Base-by-base conservation (phyloP, 2,797 vertebrate species). In the Anguilla marmorata region DNA sequence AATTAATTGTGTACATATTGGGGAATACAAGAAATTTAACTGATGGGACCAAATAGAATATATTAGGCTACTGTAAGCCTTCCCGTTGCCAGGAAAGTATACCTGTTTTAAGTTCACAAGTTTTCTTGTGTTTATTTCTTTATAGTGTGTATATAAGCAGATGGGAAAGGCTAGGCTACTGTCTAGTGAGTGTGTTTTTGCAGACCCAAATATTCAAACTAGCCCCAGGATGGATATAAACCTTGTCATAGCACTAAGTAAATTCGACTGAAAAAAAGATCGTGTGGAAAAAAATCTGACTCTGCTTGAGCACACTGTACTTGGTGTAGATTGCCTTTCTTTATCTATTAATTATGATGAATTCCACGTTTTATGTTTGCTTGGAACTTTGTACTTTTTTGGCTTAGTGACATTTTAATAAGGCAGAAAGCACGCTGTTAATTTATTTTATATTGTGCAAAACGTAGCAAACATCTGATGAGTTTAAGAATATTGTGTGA, bases 371-470 rank as follows among this genome's bases (percentile, higher is more conserved):
- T 87, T 89, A 63, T 91, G 88, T 91, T 92, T 92, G 92, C 93
- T 92, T 92, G 91, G 54, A 91, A 92, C 94, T 91, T 92, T 92
- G 88, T 92, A 91, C 88, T 63, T 90, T 90, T 86, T 52, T 30
- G 41, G 54, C 24, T 83, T 92, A 88, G 50, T 45, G n/a, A 89
- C 86, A n/a, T 91, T 92, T 88, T 87, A 89, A 92, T 79, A 69
- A 88, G 16, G 45, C 85, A 86, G 83, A 72, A 90, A 89, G 86
- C 88, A 92, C 90, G 94, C 94, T 97, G 94, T 93, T 98, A 97
- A 98, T 97, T 98, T 98, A 98, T 98, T 98, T 96, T 93, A 94
- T 94, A 90, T 86, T 95, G 94, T 95, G 91, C 88, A 87, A 92
- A 91, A 92, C 91, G 95, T 97, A 94, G 95, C 93, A 93, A 95